Percentiles rank a stretch among this genome's conserved stretches.
Conservation (phyloP, 2,113 vertebrate species). For the Pseudorasbora parva region DNA sequence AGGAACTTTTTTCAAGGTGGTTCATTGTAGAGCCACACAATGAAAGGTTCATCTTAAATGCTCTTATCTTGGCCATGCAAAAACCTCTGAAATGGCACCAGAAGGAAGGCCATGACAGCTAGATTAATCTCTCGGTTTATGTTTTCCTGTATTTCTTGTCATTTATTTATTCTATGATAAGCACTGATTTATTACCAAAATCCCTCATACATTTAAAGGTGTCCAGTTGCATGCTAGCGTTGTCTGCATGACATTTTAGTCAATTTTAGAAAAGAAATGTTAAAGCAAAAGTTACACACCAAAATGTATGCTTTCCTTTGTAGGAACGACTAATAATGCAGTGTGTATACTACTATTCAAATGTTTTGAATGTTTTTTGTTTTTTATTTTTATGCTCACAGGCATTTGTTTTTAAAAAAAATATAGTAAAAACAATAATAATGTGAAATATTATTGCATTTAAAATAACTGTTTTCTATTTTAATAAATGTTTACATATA, state of each 20-base stretch:
- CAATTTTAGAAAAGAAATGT: neutral
- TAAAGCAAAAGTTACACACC: neutral
- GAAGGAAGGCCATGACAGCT: neutral
- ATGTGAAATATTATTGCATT: too few species aligned
- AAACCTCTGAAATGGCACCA: neutral
- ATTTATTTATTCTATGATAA: neutral
- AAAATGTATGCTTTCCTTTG: neutral
- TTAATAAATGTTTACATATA: neutral
- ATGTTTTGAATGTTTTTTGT: neutral
- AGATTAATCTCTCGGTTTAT: constrained; percentile 29
- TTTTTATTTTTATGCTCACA: neutral
- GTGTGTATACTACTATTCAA: neutral
- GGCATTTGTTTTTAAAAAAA: neutral
- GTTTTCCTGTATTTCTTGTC: constrained; percentile 7
- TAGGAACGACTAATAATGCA: neutral
- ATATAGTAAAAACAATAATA: too few species aligned
- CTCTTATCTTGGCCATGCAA: constrained; percentile 1
- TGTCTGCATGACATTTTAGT: neutral
- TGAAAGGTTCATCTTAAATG: constrained; percentile 14
- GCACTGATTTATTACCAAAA: constrained; percentile 8
- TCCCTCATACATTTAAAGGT: constrained; percentile 23
- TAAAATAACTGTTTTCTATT: too few species aligned
- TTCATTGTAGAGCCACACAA: neutral
- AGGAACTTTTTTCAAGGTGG: neutral
- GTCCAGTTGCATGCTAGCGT: neutral